Percentiles rank a stretch among this genome's conserved stretches.
These are phyloP conservation scores for Sarcophaga variegata DNA, from an alignment of 2,888 invertebrate species.

Conservation along the genomic window DNA sequence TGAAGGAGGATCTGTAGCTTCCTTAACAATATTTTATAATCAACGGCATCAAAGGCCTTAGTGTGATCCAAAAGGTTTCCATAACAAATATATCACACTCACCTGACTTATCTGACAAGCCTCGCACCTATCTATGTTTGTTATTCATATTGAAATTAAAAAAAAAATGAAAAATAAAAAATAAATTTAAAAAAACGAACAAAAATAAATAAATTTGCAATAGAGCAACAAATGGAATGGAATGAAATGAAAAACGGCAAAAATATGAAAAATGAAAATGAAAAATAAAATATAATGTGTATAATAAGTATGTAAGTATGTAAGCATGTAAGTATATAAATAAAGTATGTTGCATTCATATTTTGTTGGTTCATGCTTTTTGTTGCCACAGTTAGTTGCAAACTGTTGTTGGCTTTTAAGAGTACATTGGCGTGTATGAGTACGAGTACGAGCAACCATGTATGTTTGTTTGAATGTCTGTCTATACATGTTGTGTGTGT, in stretches of 20 bases:
- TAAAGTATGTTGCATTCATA: conserved; percentile 60
- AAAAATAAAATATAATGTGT: conserved; percentile 21
- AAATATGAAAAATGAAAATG: background rate
- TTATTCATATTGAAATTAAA: conserved; percentile 26
- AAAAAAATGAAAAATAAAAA: too few species aligned
- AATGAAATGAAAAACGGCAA: background rate
- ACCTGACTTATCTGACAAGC: background rate
- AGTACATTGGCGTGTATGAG: conserved; percentile 4
- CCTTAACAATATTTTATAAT: too few species aligned
- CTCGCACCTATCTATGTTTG: conserved; percentile 54
- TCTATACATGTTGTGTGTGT: background rate
- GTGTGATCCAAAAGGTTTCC: too few species aligned
- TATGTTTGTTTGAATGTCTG: background rate
- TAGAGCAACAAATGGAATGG: conserved; percentile 57
- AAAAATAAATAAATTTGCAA: conserved; percentile 45
- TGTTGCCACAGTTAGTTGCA: conserved; percentile 13
- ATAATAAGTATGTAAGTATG: conserved; percentile 45
- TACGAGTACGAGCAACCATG: conserved; percentile 11
- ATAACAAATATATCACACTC: background rate
- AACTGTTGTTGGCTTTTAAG: conserved; percentile 5
- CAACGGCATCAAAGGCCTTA: too few species aligned
- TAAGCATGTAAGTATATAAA: background rate
- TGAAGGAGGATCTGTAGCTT: too few species aligned
- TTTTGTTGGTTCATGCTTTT: conserved; percentile 19
- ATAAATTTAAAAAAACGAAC: too few species aligned